Base-by-base conservation (phyloP, 2,888 invertebrate species). In the Halocaridina rubra region DNA sequence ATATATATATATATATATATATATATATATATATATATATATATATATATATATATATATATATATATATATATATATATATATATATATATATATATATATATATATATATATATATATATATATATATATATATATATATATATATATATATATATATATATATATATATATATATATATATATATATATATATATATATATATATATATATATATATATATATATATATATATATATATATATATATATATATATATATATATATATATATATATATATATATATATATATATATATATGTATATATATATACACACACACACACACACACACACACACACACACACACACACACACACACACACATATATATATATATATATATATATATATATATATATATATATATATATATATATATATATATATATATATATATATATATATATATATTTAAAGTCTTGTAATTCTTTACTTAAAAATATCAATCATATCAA, bases 61-160 rank as follows among this genome's bases (percentile, higher is more conserved):
- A 64, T 64, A 64, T 64, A 64, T 64, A 64, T 64, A 64, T 64
- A 64, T 64, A 64, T 64, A 64, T 64, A 64, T 64, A 64, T 64
- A 64, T 64, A 64, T 64, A 64, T 64, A 64, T 64, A 64, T 22
- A 64, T 64, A 64, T 64, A 64, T 64, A 64, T 64, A 64, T 64
- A 64, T 64, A 64, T 64, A 64, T 64, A 64, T 64, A 64, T 64
- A 64, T 13, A 39, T 64, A 5, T 5, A 64, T 64, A 64, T 5
- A 24, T 5, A 64, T 64, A 64, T 2, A 64, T 2, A 64, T 64
- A 39, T 39, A 39, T 39, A 39, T 39, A 39, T 39, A 39, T 39
- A 39, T 39, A 39, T 39, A 39, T 39, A 39, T 39, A 39, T 39
- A 39, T 39, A 39, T 39, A 39, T 39, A 13, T 39, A 13, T 39